Evolutionary conservation across 2,113 vertebrate species (phyloP).

Genomic region (Greenwoodochromis staneri): DNA sequence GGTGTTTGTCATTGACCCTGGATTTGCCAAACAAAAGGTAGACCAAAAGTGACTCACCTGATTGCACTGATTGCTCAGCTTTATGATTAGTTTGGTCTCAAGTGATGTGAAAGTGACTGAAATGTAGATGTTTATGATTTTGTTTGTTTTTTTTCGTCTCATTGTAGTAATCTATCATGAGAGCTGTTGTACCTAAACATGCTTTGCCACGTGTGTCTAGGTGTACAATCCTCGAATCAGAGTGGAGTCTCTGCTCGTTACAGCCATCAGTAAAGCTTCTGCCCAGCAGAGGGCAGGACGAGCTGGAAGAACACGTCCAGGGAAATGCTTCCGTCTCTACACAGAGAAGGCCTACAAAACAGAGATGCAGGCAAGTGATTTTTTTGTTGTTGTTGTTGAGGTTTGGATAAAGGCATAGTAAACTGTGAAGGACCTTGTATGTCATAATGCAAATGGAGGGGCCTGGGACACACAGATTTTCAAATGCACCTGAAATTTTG

Average conservation of each 20-base stretch:
- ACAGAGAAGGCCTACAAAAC: conserved; percentile 99
- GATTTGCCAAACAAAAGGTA: conserved; percentile 99
- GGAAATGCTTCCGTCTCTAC: conserved; percentile 96
- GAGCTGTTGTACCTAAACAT: neutral
- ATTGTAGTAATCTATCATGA: neutral
- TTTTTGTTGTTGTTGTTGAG: neutral
- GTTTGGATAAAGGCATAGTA: neutral
- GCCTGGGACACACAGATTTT: neutral
- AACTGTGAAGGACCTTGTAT: neutral
- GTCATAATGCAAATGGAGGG: neutral
- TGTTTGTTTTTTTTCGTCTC: neutral
- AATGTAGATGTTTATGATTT: neutral
- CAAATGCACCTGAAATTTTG: neutral
- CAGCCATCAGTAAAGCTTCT: conserved; percentile 97
- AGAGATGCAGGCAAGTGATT: conserved; percentile 90
- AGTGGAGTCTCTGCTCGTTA: conserved; percentile 95
- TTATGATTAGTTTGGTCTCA: neutral
- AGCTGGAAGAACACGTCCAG: conserved; percentile 94
- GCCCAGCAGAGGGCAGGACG: conserved; percentile 98
- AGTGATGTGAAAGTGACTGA: neutral
- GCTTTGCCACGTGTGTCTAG: conserved; percentile 52
- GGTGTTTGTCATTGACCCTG: conserved; percentile 98
- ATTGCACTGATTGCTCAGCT: neutral
- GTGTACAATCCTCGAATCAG: conserved; percentile 98
- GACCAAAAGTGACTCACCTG: neutral